Base-by-base conservation (phyloP, 1,140 invertebrate species). In the Eriosoma lanigerum region DNA sequence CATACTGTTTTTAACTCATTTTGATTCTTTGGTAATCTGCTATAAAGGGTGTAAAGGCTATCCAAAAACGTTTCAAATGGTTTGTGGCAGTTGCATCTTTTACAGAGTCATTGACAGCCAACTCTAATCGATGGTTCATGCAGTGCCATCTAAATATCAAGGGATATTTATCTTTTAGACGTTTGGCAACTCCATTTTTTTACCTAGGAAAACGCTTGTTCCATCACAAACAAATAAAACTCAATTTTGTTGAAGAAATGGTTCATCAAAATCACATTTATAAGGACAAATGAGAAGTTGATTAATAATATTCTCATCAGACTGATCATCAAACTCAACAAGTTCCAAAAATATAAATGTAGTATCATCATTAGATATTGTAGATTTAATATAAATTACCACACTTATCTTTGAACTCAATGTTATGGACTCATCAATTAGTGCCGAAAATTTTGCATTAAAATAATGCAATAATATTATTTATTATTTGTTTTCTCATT, bases 381-480 rank as follows among this genome's bases (percentile, higher is more conserved):
- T 5, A 5, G 56, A 1, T 26, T 60, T 60, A 26, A 60, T 24
- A n/a, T 13, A 60, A 5, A 60, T 15, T 10, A 13, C 9, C 56
- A 60, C 26, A 60, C 24, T 24, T 9, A 12, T 26, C 26, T 60
- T 60, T 24, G 56, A 24, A 17, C 21, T 60, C 21, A 60, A 24
- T 26, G 56, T 60, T 60, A 21, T 60, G 21, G 56, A 60, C 24
- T 60, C 56, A 60, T 60, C 56, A 24, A 60, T 60, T 60, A 60
- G n/a, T 24, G 26, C 56, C 21, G 56, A 24, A 60, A 60, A 5
- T 26, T 60, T 60, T 6, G 24, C 21, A 5, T 60, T 17, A 60
- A 4, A 26, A 26, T 60, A n/a, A n/a, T n/a, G n/a, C 56, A 26
- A 26, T 26, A 26, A 60, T 60, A 60, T 26, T 60, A 26, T 60